Evolutionary conservation across 2,888 invertebrate species (phyloP).

Genomic region (Drosophila recens): DNA sequence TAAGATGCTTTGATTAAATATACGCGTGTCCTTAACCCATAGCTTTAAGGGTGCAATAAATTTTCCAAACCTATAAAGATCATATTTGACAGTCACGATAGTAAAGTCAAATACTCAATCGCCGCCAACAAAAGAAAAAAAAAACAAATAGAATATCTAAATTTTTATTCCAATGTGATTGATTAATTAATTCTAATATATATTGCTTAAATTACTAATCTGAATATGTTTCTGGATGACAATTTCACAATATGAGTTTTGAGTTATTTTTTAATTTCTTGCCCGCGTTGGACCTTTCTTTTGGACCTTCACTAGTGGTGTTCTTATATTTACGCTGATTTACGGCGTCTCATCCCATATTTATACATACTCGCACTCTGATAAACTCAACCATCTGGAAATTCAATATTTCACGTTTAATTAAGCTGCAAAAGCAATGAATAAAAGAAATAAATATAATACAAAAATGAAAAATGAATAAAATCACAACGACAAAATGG

Average conservation of each 20-base stretch:
- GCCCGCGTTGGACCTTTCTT: too few species aligned
- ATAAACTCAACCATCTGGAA: conserved; percentile 56
- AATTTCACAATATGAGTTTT: too few species aligned
- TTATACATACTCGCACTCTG: conserved; percentile 36
- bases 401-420: conserved; percentile 76
- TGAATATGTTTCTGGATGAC: too few species aligned
- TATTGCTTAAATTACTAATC: too few species aligned
- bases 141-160: too few species aligned
- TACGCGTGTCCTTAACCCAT: neutral
- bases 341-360: conserved; percentile 39
- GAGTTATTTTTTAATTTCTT: too few species aligned
- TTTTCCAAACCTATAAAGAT: neutral
- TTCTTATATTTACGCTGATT: conserved; percentile 49
- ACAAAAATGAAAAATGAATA: conserved; percentile 22
- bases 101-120: too few species aligned
- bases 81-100: too few species aligned
- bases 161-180: too few species aligned
- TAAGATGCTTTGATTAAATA: conserved; percentile 3
- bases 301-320: neutral
- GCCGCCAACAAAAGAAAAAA: too few species aligned
- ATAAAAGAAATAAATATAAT: conserved; percentile 21
- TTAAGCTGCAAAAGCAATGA: conserved; percentile 67
- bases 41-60: neutral
- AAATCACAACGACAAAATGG: conserved; percentile 73
- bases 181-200: too few species aligned